Conservation (phyloP, 2,113 vertebrate species). For the Blennius ocellaris region DNA sequence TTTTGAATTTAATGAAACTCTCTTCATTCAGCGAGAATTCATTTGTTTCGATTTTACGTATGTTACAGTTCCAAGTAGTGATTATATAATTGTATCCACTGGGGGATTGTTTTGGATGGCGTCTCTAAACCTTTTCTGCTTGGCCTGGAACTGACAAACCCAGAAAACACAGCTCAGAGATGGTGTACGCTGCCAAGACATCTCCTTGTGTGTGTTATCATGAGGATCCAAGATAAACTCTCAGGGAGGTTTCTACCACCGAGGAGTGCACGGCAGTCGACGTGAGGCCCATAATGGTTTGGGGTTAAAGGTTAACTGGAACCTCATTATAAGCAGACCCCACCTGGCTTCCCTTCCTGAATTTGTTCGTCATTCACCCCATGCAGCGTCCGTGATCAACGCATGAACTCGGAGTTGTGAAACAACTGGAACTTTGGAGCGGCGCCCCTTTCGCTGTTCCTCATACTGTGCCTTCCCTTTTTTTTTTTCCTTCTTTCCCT, state of each 20-base stretch:
- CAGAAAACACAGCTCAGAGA: conserved; percentile 53
- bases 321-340: conserved; percentile 70
- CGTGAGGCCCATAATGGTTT: conserved; percentile 64
- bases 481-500: conserved; percentile 23
- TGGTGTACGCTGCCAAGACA: conserved; percentile 59
- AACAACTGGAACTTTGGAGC: conserved; percentile 71
- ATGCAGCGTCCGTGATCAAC: conserved; percentile 66
- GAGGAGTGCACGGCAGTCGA: conserved; percentile 68
- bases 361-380: conserved; percentile 78
- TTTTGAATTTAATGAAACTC: not conserved
- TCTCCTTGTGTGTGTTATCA: conserved; percentile 52
- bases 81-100: conserved; percentile 32
- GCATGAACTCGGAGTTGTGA: conserved; percentile 78
- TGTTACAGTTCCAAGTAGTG: conserved; percentile 6
- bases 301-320: conserved; percentile 76
- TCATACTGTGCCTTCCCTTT: conserved; percentile 66
- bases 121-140: conserved; percentile 48
- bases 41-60: not conserved
- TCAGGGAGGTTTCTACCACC: conserved; percentile 70
- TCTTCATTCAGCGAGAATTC: not conserved
- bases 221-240: conserved; percentile 74
- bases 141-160: conserved; percentile 57
- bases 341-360: conserved; percentile 73
- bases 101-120: conserved; percentile 44
- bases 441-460: conserved; percentile 73